phyloP scores from a whole-genome alignment of 2,113 vertebrate species.

The Larimichthys crocea region DNA sequence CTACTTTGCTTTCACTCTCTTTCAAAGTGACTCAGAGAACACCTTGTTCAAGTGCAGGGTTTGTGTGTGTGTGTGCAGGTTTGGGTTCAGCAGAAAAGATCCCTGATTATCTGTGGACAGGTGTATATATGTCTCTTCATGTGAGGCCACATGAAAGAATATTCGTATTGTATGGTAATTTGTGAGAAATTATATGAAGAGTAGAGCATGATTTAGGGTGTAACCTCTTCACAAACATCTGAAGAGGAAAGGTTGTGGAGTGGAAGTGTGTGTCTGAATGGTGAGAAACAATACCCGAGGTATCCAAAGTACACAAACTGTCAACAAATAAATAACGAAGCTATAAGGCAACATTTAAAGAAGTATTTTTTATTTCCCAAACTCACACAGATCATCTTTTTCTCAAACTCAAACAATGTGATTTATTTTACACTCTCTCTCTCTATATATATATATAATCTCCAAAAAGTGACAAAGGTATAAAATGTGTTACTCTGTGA shows the following conservation, averaged over 20 bases:
- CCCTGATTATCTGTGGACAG: conserved; percentile 22
- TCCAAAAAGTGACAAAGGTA: background rate
- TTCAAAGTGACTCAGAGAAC: conserved; percentile 41
- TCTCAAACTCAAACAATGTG: background rate
- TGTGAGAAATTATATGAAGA: conserved; percentile 14
- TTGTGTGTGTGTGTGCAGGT: background rate
- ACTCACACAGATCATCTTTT: background rate
- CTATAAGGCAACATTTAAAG: conserved; percentile 8
- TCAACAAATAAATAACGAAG: conserved; percentile 10
- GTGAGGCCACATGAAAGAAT: conserved; percentile 22
- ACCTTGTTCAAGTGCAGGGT: conserved; percentile 3
- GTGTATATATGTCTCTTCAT: conserved; percentile 31
- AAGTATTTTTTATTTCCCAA: background rate
- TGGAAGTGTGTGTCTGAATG: conserved; percentile 27
- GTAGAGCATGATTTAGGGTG: conserved; percentile 11
- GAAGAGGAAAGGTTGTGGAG: conserved; percentile 29
- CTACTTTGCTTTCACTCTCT: conserved; percentile 49
- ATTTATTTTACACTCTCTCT: background rate
- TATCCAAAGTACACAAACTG: conserved; percentile 1
- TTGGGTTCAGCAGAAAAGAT: background rate
- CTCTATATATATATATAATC: background rate
- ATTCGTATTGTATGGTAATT: conserved; percentile 34
- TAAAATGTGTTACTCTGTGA: background rate
- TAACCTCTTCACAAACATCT: conserved; percentile 11
- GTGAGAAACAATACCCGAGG: conserved; percentile 16